phyloP scores from a whole-genome alignment of 2,888 invertebrate species.

The Drosophila anceps region DNA sequence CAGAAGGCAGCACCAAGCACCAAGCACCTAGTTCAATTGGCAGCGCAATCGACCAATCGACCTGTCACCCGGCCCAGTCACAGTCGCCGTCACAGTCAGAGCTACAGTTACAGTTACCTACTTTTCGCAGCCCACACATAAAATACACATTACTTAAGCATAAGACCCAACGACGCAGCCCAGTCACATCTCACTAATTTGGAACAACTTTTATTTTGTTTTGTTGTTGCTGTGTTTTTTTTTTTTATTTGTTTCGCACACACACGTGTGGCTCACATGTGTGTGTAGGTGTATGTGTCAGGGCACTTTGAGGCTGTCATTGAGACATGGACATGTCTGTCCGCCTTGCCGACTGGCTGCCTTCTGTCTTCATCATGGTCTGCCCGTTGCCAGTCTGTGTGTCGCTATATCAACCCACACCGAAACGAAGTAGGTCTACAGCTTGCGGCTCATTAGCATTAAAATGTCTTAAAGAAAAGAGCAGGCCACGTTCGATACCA shows the following conservation, averaged over 20 bases:
- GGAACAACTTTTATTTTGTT: conserved; percentile 69
- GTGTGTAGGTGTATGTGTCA: conserved; percentile 53
- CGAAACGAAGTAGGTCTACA: conserved; percentile 66
- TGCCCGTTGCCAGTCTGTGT: conserved; percentile 56
- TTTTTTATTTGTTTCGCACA: conserved; percentile 33
- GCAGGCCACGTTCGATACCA: conserved; percentile 78
- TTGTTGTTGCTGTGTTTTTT: conserved; percentile 7
- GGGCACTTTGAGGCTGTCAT: conserved; percentile 75
- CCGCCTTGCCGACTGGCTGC: conserved; percentile 17
- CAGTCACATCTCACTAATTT: conserved; percentile 82
- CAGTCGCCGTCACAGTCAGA: conserved; percentile 7
- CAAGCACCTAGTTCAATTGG: conserved; percentile 66
- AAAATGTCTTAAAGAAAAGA: conserved; percentile 81
- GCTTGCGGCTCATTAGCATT: conserved; percentile 81
- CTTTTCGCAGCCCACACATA: conserved; percentile 75
- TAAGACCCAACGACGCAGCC: conserved; percentile 71
- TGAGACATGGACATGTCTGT: conserved; percentile 73
- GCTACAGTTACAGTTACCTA: conserved; percentile 64
- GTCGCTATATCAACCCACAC: conserved; percentile 69
- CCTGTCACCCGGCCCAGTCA: conserved; percentile 39
- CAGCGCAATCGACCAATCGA: conserved; percentile 56
- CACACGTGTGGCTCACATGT: conserved; percentile 38
- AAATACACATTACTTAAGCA: conserved; percentile 78
- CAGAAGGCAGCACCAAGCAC: conserved; percentile 34
- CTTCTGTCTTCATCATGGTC: conserved; percentile 39